Evolutionary conservation across 2,113 vertebrate species (phyloP).

Genomic region (Albula glossodonta): DNA sequence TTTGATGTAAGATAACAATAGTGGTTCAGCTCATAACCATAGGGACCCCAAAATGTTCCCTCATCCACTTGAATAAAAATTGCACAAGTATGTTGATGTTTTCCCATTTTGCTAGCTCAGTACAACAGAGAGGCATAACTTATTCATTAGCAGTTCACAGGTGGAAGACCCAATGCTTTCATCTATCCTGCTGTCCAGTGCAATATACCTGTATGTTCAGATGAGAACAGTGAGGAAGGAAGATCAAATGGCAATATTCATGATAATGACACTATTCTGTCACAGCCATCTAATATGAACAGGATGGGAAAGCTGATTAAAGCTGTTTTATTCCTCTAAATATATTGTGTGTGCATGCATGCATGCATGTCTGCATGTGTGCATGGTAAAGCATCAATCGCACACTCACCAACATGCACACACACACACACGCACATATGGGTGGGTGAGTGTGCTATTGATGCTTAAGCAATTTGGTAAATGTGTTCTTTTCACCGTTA

Average conservation of each 20-base stretch:
- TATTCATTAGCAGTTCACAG: neutral
- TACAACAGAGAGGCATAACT: neutral
- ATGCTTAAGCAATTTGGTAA: too few relatives aligned
- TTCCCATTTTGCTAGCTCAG: neutral
- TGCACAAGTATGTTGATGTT: neutral
- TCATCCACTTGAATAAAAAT: too few relatives aligned
- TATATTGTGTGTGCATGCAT: constrained; percentile 2
- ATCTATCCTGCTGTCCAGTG: constrained; percentile 25
- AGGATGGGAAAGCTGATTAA: neutral
- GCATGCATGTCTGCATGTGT: neutral
- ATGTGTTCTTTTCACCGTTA: too few relatives aligned
- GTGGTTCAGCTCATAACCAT: too few relatives aligned
- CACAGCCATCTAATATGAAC: constrained; percentile 32
- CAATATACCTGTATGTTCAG: neutral
- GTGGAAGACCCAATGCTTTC: constrained; percentile 11
- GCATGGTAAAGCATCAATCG: neutral
- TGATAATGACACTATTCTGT: constrained; percentile 31
- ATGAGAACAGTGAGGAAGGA: constrained; percentile 20
- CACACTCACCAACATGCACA: too few relatives aligned
- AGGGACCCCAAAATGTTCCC: too few relatives aligned
- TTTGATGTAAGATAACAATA: too few relatives aligned
- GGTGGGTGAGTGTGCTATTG: too few relatives aligned
- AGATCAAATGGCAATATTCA: constrained; percentile 61
- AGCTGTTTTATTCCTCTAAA: too few relatives aligned
- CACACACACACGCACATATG: too few relatives aligned